Conservation (phyloP, 2,797 vertebrate genomes). For the Falco cherrug region DNA sequence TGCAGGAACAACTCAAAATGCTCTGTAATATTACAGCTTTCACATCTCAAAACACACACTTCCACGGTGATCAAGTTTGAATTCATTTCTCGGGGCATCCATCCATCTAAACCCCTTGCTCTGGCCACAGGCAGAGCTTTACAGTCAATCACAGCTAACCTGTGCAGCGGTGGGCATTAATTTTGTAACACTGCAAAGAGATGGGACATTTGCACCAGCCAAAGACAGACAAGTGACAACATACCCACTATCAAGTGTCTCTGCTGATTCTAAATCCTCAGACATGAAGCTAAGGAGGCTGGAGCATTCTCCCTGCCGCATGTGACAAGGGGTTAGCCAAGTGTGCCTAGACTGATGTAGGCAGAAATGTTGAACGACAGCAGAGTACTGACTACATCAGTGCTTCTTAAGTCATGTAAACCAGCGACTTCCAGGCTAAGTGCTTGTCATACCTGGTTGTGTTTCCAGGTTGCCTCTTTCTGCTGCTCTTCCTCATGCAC, state of each 20-base stretch:
- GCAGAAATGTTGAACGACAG: not conserved
- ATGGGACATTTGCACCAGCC: not conserved
- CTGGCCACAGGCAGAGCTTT: not conserved
- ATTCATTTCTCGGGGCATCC: not conserved
- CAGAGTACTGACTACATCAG: not conserved
- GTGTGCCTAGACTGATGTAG: not conserved
- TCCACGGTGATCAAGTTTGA: not conserved
- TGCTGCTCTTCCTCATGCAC: conserved; percentile 82
- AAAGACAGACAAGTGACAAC: not conserved
- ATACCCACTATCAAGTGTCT: not conserved
- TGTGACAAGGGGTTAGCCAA: not conserved
- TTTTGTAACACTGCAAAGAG: not conserved
- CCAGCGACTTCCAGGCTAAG: not conserved
- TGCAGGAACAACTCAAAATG: not conserved
- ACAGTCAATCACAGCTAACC: not conserved
- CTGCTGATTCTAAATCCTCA: not conserved
- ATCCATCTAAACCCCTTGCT: not conserved
- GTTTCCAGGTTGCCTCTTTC: conserved; percentile 82
- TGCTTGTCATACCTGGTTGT: conserved; percentile 81
- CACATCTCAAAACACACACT: not conserved
- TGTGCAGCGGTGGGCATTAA: not conserved
- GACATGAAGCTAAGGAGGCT: not conserved
- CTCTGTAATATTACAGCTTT: not conserved
- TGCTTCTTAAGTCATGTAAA: not conserved
- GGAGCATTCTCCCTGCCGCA: not conserved